Evolutionary conservation across 2,888 invertebrate genomes (phyloP).

Genomic region (Ernsta delagoae): DNA sequence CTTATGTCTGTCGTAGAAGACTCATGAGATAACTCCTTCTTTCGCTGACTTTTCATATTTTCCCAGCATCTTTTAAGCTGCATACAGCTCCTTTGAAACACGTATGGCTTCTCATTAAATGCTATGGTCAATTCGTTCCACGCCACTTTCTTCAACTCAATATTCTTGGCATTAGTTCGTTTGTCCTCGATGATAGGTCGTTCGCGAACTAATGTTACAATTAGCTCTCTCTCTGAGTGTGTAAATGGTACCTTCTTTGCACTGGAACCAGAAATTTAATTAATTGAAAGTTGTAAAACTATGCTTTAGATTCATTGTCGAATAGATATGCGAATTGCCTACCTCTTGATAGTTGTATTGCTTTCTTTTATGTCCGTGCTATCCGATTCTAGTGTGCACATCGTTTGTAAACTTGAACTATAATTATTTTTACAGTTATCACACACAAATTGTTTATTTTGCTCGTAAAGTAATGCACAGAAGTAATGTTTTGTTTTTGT

Average conservation of each 20-base stretch:
- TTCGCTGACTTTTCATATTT: not conserved
- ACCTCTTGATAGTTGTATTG: not conserved
- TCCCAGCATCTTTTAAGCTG: constrained; percentile 4
- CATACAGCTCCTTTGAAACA: not conserved
- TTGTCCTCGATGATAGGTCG: not conserved
- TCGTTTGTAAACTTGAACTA: too few species aligned
- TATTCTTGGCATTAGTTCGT: not conserved
- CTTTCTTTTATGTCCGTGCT: too few species aligned
- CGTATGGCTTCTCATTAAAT: not conserved
- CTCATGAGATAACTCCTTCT: not conserved
- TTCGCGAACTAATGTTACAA: not conserved
- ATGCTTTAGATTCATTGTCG: too few species aligned
- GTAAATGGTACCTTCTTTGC: not conserved
- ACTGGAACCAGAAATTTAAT: not conserved
- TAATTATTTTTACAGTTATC: too few species aligned
- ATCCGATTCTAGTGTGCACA: too few species aligned
- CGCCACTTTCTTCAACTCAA: not conserved
- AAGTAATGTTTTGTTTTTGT: too few species aligned
- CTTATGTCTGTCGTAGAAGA: not conserved
- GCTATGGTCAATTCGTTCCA: not conserved
- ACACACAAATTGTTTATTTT: too few species aligned
- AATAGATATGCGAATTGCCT: not conserved
- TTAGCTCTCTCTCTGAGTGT: not conserved
- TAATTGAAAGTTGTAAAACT: not conserved
- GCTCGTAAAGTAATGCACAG: too few species aligned